These are phyloP conservation scores for Micronisus gabar DNA, from an alignment of 2,113 vertebrate species.

Conservation along the genomic window DNA sequence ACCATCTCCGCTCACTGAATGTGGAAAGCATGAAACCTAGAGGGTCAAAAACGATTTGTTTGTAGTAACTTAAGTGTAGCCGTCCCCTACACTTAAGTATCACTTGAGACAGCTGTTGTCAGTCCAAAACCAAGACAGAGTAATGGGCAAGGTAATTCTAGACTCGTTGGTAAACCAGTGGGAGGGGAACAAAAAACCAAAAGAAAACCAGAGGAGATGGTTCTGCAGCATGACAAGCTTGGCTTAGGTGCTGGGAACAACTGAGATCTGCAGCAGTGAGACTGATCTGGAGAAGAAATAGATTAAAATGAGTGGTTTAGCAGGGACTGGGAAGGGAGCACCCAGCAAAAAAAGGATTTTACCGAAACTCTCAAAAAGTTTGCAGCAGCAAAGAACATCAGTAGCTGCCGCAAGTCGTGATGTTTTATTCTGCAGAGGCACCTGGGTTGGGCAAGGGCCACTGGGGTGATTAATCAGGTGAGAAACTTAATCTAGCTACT, in stretches of 20 bases:
- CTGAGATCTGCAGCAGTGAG: background rate
- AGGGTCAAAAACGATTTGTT: accelerated
- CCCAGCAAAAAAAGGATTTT: background rate
- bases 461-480: background rate
- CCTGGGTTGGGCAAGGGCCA: background rate
- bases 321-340: background rate
- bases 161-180: background rate
- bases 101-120: background rate
- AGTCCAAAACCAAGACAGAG: background rate
- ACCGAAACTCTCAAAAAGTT: background rate
- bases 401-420: background rate
- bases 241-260: background rate
- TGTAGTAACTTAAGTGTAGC: background rate
- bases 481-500: slow-evolving; percentile 32
- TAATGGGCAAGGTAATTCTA: background rate
- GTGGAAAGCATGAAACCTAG: background rate
- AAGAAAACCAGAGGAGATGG: background rate
- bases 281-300: background rate
- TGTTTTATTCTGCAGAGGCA: background rate
- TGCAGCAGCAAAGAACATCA: background rate
- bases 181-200: background rate
- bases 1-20: background rate
- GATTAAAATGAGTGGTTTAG: background rate
- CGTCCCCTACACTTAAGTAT: background rate
- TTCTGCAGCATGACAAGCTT: background rate